These are phyloP conservation scores for Tragopan temminckii DNA, from an alignment of 2,797 vertebrate species.

Conservation along the genomic window DNA sequence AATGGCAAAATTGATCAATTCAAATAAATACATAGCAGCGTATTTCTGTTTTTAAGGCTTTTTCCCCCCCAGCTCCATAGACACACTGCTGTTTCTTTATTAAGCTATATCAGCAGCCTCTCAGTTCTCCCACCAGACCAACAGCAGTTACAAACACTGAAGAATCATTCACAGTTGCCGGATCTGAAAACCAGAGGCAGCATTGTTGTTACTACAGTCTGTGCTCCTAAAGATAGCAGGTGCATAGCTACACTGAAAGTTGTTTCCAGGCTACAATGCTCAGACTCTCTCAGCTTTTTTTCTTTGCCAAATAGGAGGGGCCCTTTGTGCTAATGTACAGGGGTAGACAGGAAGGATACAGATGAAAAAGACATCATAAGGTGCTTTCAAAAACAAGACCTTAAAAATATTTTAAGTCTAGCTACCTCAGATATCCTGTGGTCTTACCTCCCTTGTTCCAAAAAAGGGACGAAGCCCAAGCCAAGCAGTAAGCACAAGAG, in stretches of 20 bases:
- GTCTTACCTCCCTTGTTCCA: background rate
- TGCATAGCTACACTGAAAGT: background rate
- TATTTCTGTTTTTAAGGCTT: background rate
- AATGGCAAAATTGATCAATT: slow-evolving; percentile 20
- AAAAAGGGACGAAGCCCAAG: background rate
- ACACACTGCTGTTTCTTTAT: background rate
- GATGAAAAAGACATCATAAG: background rate
- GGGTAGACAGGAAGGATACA: background rate
- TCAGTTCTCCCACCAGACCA: slow-evolving; percentile 8
- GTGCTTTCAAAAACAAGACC: background rate
- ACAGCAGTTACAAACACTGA: background rate
- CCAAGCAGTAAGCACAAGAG: background rate
- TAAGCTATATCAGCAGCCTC: slow-evolving; percentile 15
- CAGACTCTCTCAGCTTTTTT: background rate
- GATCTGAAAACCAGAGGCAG: slow-evolving; percentile 52
- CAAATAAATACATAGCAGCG: slow-evolving; percentile 52
- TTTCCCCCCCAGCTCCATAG: background rate
- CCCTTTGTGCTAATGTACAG: rapidly evolving
- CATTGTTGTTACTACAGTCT: slow-evolving; percentile 25
- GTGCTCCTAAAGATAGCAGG: slow-evolving; percentile 53
- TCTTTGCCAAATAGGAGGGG: background rate
- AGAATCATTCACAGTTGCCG: slow-evolving; percentile 45
- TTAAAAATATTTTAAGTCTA: slow-evolving; percentile 11
- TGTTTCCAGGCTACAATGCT: background rate
- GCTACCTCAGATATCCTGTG: background rate